A percentile compares a stretch with the other conserved stretches of the same genome.
phyloP scores from a whole-genome alignment of 2,888 invertebrate species.

The Amphipyra tragopoginis region DNA sequence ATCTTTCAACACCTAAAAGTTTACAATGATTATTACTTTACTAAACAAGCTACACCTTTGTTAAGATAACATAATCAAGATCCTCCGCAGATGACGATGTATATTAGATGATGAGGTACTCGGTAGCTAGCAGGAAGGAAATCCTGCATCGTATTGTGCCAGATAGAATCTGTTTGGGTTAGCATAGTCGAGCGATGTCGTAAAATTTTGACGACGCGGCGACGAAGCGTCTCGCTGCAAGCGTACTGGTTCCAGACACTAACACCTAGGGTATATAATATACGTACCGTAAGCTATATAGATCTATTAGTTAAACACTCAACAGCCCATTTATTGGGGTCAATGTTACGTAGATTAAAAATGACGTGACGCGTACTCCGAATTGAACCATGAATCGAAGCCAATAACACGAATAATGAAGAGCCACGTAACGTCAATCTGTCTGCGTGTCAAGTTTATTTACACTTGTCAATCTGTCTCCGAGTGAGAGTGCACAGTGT shows the following conservation, averaged over 20 bases:
- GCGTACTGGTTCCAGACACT: constrained; percentile 21
- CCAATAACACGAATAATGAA: constrained; percentile 34
- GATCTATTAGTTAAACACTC: constrained; percentile 20
- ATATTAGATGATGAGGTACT: constrained; percentile 33
- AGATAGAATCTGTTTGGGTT: constrained; percentile 60
- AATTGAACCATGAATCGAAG: constrained; percentile 3
- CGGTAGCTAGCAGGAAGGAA: constrained; percentile 48
- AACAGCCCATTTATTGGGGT: constrained; percentile 9
- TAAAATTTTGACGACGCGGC: constrained; percentile 59
- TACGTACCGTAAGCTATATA: constrained; percentile 19
- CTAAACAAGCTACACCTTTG: too few relatives aligned
- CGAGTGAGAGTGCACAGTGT: constrained; percentile 50
- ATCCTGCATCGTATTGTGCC: constrained; percentile 51
- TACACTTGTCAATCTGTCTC: constrained; percentile 51
- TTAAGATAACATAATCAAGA: too few relatives aligned
- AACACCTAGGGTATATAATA: constrained; percentile 23
- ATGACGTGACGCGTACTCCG: neutral
- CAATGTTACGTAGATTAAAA: constrained; percentile 25
- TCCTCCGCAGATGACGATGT: neutral
- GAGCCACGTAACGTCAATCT: constrained; percentile 30
- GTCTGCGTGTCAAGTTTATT: constrained; percentile 49
- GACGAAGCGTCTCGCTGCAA: constrained; percentile 50
- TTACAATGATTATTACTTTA: too few relatives aligned
- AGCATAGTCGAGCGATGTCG: constrained; percentile 52
- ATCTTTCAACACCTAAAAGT: too few relatives aligned